Percentiles rank a stretch among this genome's conserved stretches.
Conservation (phyloP, 2,113 vertebrate genomes). For the Antechinus stuartii region DNA sequence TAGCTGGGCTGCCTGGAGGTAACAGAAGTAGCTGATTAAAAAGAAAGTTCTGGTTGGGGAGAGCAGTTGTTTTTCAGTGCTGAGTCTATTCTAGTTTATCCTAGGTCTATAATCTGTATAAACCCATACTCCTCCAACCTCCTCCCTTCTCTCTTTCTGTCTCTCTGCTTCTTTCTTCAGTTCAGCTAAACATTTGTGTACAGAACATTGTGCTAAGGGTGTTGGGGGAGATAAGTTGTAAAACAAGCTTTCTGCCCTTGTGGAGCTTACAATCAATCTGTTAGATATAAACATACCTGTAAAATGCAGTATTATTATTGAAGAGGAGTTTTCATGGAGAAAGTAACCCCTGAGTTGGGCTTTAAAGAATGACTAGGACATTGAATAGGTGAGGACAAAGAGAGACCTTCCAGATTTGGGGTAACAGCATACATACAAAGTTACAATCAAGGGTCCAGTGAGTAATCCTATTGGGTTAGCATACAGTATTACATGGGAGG, state of each 20-base stretch:
- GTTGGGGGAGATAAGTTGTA: fast-evolving
- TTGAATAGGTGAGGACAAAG: not conserved
- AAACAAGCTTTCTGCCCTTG: too few species aligned
- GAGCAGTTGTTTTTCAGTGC: not conserved
- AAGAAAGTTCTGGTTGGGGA: not conserved
- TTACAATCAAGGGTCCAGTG: not conserved
- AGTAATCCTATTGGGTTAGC: not conserved
- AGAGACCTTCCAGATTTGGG: not conserved
- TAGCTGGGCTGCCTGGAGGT: not conserved
- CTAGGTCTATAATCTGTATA: not conserved
- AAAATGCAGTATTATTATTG: not conserved
- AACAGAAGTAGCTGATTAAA: not conserved
- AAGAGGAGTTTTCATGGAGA: not conserved
- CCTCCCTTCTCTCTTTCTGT: not conserved
- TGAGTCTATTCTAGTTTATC: too few species aligned
- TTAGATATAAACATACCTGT: not conserved
- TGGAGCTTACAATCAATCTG: not conserved
- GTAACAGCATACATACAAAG: not conserved
- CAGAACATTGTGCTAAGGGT: not conserved
- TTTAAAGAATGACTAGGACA: not conserved
- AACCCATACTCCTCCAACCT: not conserved
- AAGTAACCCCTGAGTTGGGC: not conserved
- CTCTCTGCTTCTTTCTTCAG: too few species aligned
- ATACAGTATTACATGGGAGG: not conserved
- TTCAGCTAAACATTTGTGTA: too few species aligned